Percentiles rank a stretch among this genome's conserved stretches.
Conservation (phyloP, 2,888 invertebrate species). For the Ramazzottius varieornatus region DNA sequence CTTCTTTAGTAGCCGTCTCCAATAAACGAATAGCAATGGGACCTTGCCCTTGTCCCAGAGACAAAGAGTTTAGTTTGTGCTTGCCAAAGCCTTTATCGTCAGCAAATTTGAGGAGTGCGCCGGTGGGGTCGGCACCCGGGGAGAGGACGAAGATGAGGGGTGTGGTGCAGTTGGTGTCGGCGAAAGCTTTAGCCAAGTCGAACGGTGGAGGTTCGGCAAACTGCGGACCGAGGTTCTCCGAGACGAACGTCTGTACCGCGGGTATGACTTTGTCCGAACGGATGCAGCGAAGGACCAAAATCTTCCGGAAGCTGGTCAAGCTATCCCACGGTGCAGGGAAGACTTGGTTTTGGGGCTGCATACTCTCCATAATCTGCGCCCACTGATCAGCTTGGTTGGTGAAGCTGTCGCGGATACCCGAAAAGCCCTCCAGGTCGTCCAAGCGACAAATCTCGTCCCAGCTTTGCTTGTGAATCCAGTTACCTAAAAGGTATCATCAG, state of each 20-base stretch:
- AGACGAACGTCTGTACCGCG: constrained; percentile 23
- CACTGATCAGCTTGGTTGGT: constrained; percentile 19
- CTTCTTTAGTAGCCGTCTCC: constrained; percentile 22
- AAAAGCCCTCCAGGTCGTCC: constrained; percentile 19
- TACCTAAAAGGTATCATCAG: neutral
- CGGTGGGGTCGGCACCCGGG: constrained; percentile 26
- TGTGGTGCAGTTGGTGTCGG: constrained; percentile 22
- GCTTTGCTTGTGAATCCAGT: constrained; percentile 49
- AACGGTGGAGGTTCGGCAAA: constrained; percentile 26
- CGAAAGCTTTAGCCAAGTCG: constrained; percentile 23
- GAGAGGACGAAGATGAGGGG: constrained; percentile 25
- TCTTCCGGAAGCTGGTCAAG: constrained; percentile 20
- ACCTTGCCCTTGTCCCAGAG: constrained; percentile 26
- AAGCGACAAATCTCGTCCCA: constrained; percentile 30
- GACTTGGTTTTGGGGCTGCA: constrained; percentile 13
- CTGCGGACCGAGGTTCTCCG: constrained; percentile 21
- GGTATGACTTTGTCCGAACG: constrained; percentile 26
- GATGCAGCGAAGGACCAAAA: constrained; percentile 23
- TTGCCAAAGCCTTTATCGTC: constrained; percentile 26
- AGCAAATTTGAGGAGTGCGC: constrained; percentile 25
- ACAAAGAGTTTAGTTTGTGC: constrained; percentile 24
- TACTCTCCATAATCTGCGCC: constrained; percentile 40
- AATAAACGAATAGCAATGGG: constrained; percentile 25
- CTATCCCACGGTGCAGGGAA: constrained; percentile 22
- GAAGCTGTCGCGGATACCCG: constrained; percentile 20